phyloP scores from a whole-genome alignment of 2,797 vertebrate species.

The Sebastes cheni region DNA sequence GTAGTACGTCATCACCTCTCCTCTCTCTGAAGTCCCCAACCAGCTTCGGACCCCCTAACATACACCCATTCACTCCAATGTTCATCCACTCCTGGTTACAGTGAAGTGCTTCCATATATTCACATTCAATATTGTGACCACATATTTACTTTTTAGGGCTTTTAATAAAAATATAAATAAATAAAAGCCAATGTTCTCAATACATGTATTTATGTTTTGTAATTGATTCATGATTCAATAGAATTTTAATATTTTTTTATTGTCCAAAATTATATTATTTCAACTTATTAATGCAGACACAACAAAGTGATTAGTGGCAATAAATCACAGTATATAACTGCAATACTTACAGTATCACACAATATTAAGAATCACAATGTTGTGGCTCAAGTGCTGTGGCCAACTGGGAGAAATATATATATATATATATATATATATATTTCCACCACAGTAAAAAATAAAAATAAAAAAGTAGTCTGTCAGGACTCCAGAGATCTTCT shows the following conservation, averaged over 20 bases:
- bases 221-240: neutral
- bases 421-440: neutral
- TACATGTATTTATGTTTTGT: neutral
- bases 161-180: conserved; percentile 18
- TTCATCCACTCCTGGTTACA: neutral
- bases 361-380: conserved; percentile 13
- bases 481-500: neutral
- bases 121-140: neutral
- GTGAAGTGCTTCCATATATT: conserved; percentile 10
- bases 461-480: neutral
- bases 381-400: conserved; percentile 20
- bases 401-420: neutral
- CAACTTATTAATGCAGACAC: conserved; percentile 12
- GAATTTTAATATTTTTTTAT: neutral
- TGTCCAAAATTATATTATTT: conserved; percentile 7
- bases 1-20: neutral
- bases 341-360: conserved; percentile 31
- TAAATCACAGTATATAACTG: conserved; percentile 48
- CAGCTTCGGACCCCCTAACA: neutral
- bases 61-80: neutral
- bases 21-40: neutral
- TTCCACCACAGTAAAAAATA: neutral
- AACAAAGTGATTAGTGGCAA: conserved; percentile 41
- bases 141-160: neutral
- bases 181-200: conserved; percentile 14